Percentiles rank a stretch among this genome's conserved stretches.
phyloP scores from a whole-genome alignment of 2,113 vertebrate species.

The Cheilinus undulatus region DNA sequence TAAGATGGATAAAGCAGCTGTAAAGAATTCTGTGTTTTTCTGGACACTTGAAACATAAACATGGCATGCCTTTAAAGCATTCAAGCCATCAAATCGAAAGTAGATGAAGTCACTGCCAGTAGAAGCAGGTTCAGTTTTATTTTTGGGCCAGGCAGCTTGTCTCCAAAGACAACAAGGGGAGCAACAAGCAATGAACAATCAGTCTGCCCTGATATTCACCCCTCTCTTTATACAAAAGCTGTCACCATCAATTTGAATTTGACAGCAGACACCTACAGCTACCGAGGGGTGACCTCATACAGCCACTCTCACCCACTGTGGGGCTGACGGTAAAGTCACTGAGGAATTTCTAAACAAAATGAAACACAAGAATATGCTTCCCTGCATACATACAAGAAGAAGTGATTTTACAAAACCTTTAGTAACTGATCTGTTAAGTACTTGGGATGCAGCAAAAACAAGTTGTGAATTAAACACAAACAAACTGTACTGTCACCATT shows the following conservation, averaged over 20 bases:
- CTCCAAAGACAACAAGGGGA: constrained; percentile 3
- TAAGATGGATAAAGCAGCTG: constrained; percentile 4
- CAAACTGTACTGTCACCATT: no score
- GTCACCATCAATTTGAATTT: constrained; percentile 51
- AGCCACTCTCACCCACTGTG: not conserved
- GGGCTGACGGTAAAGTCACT: not conserved
- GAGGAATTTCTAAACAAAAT: not conserved
- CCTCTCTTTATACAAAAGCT: constrained; percentile 37
- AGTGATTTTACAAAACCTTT: no score
- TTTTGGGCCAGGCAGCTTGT: not conserved
- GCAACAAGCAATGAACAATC: not conserved
- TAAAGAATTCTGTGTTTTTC: constrained; percentile 6
- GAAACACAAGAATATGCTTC: no score
- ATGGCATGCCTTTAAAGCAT: not conserved
- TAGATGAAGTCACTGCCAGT: constrained; percentile 6
- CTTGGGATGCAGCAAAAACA: no score
- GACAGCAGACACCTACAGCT: not conserved
- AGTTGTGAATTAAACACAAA: no score
- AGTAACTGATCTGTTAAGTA: no score
- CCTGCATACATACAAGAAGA: no score
- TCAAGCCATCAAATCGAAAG: constrained; percentile 2
- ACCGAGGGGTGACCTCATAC: constrained; percentile 4
- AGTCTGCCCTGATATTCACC: constrained; percentile 30
- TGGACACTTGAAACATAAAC: constrained; percentile 19
- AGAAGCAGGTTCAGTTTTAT: constrained; percentile 14